Percentiles rank a stretch among this genome's conserved stretches.
These are phyloP conservation scores for Drosophila pallidifrons DNA, from an alignment of 1,140 invertebrate genomes.

Conservation along the genomic window DNA sequence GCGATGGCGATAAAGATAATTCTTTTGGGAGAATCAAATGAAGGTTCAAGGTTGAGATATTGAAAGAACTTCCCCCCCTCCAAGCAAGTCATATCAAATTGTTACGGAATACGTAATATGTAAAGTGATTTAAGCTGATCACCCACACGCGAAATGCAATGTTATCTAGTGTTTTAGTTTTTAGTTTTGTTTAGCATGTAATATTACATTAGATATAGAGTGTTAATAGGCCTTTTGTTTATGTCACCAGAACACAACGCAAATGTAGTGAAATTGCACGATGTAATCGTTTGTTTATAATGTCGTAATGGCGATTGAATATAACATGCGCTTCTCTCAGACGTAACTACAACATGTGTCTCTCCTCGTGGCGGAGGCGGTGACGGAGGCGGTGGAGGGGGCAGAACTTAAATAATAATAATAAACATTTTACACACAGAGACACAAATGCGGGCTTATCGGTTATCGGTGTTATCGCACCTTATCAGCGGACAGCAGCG, in stretches of 20 bases:
- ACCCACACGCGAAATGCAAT: background rate
- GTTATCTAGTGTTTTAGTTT: background rate
- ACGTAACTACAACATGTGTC: conserved; percentile 54
- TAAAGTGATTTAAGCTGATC: background rate
- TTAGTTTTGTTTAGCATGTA: conserved; percentile 6
- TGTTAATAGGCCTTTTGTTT: conserved; percentile 22
- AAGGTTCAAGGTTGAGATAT: conserved; percentile 35
- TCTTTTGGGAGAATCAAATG: conserved; percentile 20
- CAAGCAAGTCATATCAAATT: background rate
- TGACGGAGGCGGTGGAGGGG: background rate
- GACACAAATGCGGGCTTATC: conserved; percentile 48
- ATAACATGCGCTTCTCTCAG: conserved; percentile 54
- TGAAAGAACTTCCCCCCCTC: background rate
- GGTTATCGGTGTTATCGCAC: conserved; percentile 54
- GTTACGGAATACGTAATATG: background rate
- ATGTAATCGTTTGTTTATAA: conserved; percentile 27
- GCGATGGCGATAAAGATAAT: background rate
- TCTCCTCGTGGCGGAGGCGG: background rate
- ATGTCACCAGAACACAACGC: background rate
- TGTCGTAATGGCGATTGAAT: conserved; percentile 51
- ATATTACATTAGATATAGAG: conserved; percentile 20
- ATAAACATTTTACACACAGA: conserved; percentile 32
- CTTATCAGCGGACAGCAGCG: conserved; percentile 56
- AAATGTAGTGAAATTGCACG: conserved; percentile 7
- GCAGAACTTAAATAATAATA: conserved; percentile 66